Percentiles rank a stretch among this genome's conserved stretches.
Conservation (phyloP, 2,888 invertebrate species). For the Epirrhoe alternata region DNA sequence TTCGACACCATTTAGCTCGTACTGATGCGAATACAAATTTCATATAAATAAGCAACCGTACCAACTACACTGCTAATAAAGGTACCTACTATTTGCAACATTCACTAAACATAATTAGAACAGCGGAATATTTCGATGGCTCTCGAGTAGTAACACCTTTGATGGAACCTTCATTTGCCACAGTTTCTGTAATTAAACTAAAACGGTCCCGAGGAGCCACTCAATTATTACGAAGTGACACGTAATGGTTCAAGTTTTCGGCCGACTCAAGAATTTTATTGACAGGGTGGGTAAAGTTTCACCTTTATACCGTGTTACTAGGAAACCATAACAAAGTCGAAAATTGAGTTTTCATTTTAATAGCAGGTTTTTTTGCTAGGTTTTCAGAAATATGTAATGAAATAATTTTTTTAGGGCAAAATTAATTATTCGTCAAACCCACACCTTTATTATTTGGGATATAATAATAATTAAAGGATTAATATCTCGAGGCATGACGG, state of each 20-base stretch:
- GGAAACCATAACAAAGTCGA: constrained; percentile 40
- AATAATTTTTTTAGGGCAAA: no score
- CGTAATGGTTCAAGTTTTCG: constrained; percentile 48
- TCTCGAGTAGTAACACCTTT: constrained; percentile 10
- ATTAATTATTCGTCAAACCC: no score
- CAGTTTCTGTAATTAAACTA: constrained; percentile 45
- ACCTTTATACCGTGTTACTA: constrained; percentile 36
- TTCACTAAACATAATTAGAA: background rate
- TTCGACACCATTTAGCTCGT: no score
- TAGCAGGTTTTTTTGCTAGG: no score
- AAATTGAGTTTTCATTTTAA: no score
- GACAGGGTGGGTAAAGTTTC: constrained; percentile 40
- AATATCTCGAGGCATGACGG: no score
- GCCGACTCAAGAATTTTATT: constrained; percentile 49
- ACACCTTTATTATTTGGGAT: no score
- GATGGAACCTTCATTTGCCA: constrained; percentile 28
- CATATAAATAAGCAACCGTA: no score
- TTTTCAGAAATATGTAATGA: no score
- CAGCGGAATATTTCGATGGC: constrained; percentile 8
- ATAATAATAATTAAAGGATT: no score
- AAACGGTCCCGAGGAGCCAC: constrained; percentile 39
- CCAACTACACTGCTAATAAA: no score
- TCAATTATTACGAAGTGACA: constrained; percentile 40
- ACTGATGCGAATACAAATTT: no score
- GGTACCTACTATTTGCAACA: background rate